A percentile compares a stretch with the other conserved stretches of the same genome.
phyloP scores from a whole-genome alignment of 2,113 vertebrate genomes.

The Oncorhynchus keta region DNA sequence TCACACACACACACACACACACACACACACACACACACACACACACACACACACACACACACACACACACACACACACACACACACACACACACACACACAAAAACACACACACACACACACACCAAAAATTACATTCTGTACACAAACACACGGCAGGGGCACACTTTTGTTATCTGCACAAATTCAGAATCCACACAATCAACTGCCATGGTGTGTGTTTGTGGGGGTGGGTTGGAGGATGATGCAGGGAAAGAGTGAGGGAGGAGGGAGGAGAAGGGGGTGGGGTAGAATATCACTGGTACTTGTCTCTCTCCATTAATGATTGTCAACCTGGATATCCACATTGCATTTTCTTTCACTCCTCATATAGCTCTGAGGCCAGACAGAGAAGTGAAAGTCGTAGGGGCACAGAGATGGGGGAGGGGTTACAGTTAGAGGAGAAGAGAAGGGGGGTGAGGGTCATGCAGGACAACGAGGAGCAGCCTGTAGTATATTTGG shows the following conservation, averaged over 20 bases:
- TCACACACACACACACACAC: neutral
- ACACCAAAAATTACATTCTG: neutral
- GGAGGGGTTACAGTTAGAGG: neutral
- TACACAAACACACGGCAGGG: neutral
- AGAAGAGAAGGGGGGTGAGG: neutral
- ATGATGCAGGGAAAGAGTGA: neutral
- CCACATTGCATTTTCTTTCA: neutral
- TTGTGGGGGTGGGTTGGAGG: neutral
- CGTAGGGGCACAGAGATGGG: too few relatives aligned
- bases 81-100: too few relatives aligned
- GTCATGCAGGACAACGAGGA: neutral
- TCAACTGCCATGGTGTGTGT: neutral
- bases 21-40: neutral
- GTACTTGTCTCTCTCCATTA: slow-evolving; percentile 11
- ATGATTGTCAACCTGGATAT: slow-evolving; percentile 15
- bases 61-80: neutral
- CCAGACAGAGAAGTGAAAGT: too few relatives aligned
- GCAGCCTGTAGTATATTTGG: neutral
- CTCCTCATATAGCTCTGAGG: neutral
- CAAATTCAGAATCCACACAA: neutral
- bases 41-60: too few relatives aligned
- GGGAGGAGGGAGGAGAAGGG: neutral
- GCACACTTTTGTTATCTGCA: neutral
- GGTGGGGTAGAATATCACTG: slow-evolving; percentile 8
- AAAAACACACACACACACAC: too few relatives aligned